Base-by-base conservation (phyloP, 2,888 invertebrate species). In the Idaea biselata region DNA sequence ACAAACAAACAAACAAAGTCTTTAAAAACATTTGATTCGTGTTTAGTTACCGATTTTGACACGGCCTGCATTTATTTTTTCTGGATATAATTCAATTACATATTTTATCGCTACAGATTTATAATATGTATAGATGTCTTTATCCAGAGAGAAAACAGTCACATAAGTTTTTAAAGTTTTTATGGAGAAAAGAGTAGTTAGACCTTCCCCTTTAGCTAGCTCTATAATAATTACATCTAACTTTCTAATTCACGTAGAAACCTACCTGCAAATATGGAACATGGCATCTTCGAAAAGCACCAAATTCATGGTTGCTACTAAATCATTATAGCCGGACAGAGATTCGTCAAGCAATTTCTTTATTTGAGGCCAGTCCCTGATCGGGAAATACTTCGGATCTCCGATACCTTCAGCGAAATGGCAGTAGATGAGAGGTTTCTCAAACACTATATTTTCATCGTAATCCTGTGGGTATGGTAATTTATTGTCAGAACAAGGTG, bases 281-380 rank as follows among this genome's bases (percentile, higher is more conserved):
- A 99, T 97, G 16, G 99, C 98, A 83, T 99, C 98, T 80, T 98
- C 98, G 79, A 99, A 99, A 8, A 99, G 94, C 2, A 99, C 98
- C 64, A 99, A 91, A 87, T 98, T 98, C 97, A 99, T 98, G 0
- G 96, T 96, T 1, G 97, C 96, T 8, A 96, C 94, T 68, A 98
- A 93, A 78, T 99, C 99, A 82, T 99, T 98, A 82, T 99, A 99
- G 17, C 94, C 94, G 2, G 94, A 93, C 61, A 98, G 93, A 0
- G 97, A 97, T 71, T 98, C 98, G 6, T 94, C 93, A 0, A 99
- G 89, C 55, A 98, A 87, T 74, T 94, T 95, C 70, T 94, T 95
- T 16, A 99, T 91, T 1, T 94, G 94, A 0, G 89, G 77, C 95
- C 97, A 97, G 66, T 94, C 94, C 25, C 83, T 87, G 32, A 98